These are phyloP conservation scores for Zhuqinia jingwanae DNA, from an alignment of 2,888 invertebrate genomes.

Conservation along the genomic window DNA sequence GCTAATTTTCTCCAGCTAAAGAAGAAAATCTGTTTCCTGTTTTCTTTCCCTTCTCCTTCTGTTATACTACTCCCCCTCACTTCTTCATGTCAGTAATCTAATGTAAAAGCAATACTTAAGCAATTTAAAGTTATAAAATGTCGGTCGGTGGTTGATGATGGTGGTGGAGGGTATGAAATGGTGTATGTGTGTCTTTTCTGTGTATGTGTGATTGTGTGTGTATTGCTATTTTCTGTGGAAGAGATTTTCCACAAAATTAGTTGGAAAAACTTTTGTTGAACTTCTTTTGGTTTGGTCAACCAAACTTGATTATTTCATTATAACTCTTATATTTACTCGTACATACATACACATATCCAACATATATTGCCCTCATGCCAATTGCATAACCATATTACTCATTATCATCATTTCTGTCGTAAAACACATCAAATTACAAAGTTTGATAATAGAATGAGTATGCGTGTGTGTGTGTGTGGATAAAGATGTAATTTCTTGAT, in stretches of 20 bases:
- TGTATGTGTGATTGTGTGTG: no score
- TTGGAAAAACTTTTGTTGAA: not conserved
- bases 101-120: constrained; percentile 38
- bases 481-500: not conserved
- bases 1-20: constrained; percentile 38
- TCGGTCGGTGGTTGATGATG: no score
- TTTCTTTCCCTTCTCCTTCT: not conserved
- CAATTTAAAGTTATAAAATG: constrained; percentile 17
- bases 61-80: not conserved
- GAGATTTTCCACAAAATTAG: constrained; percentile 9
- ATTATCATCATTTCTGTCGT: not conserved
- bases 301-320: not conserved
- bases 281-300: not conserved
- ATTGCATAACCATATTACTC: not conserved
- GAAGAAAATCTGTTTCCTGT: constrained; percentile 23
- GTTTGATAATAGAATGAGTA: constrained; percentile 27
- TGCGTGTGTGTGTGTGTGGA: no score
- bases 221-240: not conserved
- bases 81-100: not conserved
- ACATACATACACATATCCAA: no score
- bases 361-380: not conserved
- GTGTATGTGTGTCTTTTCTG: no score
- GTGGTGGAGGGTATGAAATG: no score
- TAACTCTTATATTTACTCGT: not conserved
- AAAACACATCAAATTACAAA: constrained; percentile 38